Base-by-base conservation (phyloP, 2,113 vertebrate species). In the Etheostoma spectabile region DNA sequence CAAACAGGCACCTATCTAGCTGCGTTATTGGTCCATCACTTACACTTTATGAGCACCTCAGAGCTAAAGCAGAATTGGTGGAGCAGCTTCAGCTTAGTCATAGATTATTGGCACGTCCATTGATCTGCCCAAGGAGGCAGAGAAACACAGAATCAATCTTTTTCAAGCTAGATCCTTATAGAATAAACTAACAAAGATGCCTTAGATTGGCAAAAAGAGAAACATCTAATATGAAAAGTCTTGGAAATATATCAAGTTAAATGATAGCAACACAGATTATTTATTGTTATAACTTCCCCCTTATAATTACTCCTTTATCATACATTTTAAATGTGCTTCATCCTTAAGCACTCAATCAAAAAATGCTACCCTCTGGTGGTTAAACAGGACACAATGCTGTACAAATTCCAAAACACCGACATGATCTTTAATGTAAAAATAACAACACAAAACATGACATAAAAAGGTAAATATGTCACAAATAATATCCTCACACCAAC, bases 1-100 rank as follows among this genome's bases (percentile, higher is more conserved):
- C 42, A 85, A 56, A 63, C 65, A 63, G 81, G 48, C 72, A 70
- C 52, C 84, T 74, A 77, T 65, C 81, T 14, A 7, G 77, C 60
- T 24, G 79, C 1, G 65, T 84, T 93, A 92, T 86, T 90, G 90
- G 90, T 67, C 91, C 88, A 92, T 94, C 85, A 89, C 77, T 91
- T 93, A 83, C 74, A 89, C 81, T 92, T 93, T 92, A 92, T 89
- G 92, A 93, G 91, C 78, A 35, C 35, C 72, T 78, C 63, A 24
- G 21, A 83, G 80, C 84, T 61, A 74, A 62, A 42, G 66, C 74
- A 72, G 60, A 51, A 16, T 53, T 7, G 46, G 55, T 46, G 70
- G 8, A 69, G 68, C 33, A 76, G 38, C 76, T 67, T 52, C 22
- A 75, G 69, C 30, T 65, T 5, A 53, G 15, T 82, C 79, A 83